Conservation (phyloP, 1,140 invertebrate species). For the Calycopis cecrops region DNA sequence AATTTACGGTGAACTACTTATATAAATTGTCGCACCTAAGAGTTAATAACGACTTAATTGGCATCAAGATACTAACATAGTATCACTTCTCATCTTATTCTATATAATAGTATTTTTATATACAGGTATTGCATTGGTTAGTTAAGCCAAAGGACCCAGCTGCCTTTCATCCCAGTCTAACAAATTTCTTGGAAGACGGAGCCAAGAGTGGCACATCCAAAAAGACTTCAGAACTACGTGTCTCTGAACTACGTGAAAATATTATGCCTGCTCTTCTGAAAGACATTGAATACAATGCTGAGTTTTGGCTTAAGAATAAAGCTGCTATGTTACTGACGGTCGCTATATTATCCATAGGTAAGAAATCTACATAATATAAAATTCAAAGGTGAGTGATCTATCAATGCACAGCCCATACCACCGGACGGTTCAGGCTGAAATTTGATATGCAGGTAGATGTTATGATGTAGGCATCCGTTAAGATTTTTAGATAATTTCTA, state of each 20-base stretch:
- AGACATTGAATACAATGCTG: constrained; percentile 6
- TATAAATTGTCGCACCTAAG: too few relatives aligned
- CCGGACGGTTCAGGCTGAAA: too few relatives aligned
- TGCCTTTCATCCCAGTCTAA: constrained; percentile 12
- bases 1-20: too few relatives aligned
- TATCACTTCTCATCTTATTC: too few relatives aligned
- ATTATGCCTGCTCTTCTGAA: constrained; percentile 8
- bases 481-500: too few relatives aligned
- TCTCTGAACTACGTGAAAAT: constrained; percentile 9
- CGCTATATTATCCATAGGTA: constrained; percentile 78
- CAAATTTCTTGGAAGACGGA: constrained; percentile 2
- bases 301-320: constrained; percentile 80
- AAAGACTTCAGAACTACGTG: constrained; percentile 6
- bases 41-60: too few relatives aligned
- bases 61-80: too few relatives aligned
- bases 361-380: constrained; percentile 11
- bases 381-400: too few relatives aligned
- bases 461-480: too few relatives aligned
- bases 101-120: too few relatives aligned
- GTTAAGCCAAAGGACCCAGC: constrained; percentile 10
- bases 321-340: constrained; percentile 82
- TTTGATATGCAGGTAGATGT: too few relatives aligned
- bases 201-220: constrained; percentile 11
- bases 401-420: too few relatives aligned
- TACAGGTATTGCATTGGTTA: constrained; percentile 7